phyloP scores from a whole-genome alignment of 2,888 invertebrate species.

The Lithophane semibrunnea region DNA sequence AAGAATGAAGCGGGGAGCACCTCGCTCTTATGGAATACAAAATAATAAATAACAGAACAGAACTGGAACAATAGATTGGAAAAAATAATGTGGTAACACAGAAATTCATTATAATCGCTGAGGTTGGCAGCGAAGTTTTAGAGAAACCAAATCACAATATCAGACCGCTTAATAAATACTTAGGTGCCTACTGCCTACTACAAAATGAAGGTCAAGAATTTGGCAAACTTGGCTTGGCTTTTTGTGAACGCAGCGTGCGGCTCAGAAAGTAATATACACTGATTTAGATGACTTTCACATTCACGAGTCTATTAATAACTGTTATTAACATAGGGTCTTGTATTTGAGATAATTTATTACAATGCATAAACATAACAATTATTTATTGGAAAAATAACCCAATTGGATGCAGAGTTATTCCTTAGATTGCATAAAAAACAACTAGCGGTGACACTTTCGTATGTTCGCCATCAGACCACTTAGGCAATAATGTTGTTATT shows the following conservation, averaged over 20 bases:
- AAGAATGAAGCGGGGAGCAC: neutral
- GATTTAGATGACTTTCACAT: slow-evolving; percentile 15
- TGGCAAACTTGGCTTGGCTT: neutral
- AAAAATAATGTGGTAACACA: neutral
- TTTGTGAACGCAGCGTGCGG: neutral
- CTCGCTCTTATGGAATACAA: neutral
- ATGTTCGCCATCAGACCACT: slow-evolving; percentile 9
- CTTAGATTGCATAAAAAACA: slow-evolving; percentile 27
- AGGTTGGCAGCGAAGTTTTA: neutral
- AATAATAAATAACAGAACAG: neutral
- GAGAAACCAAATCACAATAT: neutral
- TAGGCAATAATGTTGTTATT: slow-evolving; percentile 23
- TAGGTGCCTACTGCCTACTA: neutral
- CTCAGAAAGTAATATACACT: neutral
- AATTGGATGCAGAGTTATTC: slow-evolving; percentile 37
- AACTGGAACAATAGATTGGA: neutral
- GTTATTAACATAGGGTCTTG: slow-evolving; percentile 1
- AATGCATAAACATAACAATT: slow-evolving; percentile 4
- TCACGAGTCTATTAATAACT: slow-evolving; percentile 3
- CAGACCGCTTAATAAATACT: neutral
- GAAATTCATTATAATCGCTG: neutral
- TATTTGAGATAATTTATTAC: slow-evolving; percentile 4
- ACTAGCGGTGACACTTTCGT: slow-evolving; percentile 28
- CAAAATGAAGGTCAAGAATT: neutral
- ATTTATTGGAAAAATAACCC: slow-evolving; percentile 22